Evolutionary conservation across 2,797 vertebrate species (phyloP).

Genomic region (Gouania willdenowi): DNA sequence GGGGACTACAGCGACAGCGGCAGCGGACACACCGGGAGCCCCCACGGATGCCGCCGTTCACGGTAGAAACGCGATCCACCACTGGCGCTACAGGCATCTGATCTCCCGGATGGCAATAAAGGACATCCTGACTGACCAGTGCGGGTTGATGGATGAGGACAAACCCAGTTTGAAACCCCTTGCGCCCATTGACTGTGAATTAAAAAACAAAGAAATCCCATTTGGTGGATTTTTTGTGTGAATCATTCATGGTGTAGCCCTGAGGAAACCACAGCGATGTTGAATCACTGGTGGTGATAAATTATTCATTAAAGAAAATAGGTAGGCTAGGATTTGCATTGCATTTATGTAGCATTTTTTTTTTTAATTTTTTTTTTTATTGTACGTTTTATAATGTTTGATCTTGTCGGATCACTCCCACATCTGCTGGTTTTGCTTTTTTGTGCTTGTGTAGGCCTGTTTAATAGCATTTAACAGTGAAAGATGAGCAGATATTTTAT

Average conservation of each 20-base stretch:
- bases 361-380: not conserved
- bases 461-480: constrained; percentile 26
- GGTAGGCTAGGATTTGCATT: constrained; percentile 48
- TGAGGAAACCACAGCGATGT: constrained; percentile 57
- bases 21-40: constrained; percentile 34
- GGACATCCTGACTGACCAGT: constrained; percentile 32
- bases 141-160: constrained; percentile 49
- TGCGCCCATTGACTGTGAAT: constrained; percentile 52
- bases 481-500: not conserved
- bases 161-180: constrained; percentile 49
- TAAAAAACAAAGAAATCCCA: constrained; percentile 20
- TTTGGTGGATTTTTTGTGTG: constrained; percentile 38
- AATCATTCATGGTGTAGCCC: constrained; percentile 52
- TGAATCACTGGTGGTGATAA: constrained; percentile 60
- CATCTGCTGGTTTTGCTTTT: constrained; percentile 24
- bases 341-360: constrained; percentile 54
- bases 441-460: constrained; percentile 41
- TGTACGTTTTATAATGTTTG: constrained; percentile 21
- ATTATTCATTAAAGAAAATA: constrained; percentile 55
- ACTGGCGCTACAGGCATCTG: constrained; percentile 46
- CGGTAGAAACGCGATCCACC: constrained; percentile 35
- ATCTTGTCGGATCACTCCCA: constrained; percentile 12
- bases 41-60: constrained; percentile 56
- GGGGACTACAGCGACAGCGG: constrained; percentile 35
- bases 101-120: constrained; percentile 35